A percentile compares a stretch with the other conserved stretches of the same genome.
Evolutionary conservation across 1,140 invertebrate genomes (phyloP).

Genomic region (Caenorhabditis latens): DNA sequence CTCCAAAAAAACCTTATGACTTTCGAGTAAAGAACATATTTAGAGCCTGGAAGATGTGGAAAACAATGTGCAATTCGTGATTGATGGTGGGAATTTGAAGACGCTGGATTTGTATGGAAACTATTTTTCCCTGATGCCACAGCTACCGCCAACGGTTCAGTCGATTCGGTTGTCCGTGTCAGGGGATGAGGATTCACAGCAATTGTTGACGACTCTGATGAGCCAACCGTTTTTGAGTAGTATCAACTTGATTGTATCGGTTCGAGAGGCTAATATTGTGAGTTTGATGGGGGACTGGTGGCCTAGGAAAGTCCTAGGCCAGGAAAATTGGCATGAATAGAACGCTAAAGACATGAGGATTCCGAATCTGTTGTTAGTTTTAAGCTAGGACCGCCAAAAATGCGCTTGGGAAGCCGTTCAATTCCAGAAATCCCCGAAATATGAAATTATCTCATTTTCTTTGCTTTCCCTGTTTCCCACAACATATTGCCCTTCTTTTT

Average conservation of each 20-base stretch:
- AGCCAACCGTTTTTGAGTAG: slow-evolving; percentile 68
- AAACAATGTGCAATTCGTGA: slow-evolving; percentile 43
- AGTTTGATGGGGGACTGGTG: not conserved
- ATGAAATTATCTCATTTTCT: too few relatives aligned
- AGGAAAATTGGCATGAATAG: too few relatives aligned
- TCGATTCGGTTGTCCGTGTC: slow-evolving; percentile 73
- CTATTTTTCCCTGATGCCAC: slow-evolving; percentile 71
- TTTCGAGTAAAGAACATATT: not conserved
- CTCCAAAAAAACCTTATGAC: not conserved
- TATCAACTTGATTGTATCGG: slow-evolving; percentile 73
- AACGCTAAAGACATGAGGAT: too few relatives aligned
- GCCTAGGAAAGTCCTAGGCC: too few relatives aligned
- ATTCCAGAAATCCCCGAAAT: too few relatives aligned
- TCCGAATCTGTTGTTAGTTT: too few relatives aligned
- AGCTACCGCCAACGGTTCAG: slow-evolving; percentile 69
- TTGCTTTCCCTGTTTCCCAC: too few relatives aligned
- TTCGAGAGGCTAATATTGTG: slow-evolving; percentile 58
- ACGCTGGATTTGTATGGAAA: slow-evolving; percentile 77
- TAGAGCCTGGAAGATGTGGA: slow-evolving; percentile 12
- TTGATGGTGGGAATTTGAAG: slow-evolving; percentile 69
- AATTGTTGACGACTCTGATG: slow-evolving; percentile 68
- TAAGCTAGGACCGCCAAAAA: too few relatives aligned
- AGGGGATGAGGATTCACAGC: slow-evolving; percentile 71
- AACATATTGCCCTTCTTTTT: too few relatives aligned
- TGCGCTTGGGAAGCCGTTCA: too few relatives aligned